A percentile compares a stretch with the other conserved stretches of the same genome.
Evolutionary conservation across 2,888 invertebrate genomes (phyloP).

Genomic region (Aphodius sticticus): DNA sequence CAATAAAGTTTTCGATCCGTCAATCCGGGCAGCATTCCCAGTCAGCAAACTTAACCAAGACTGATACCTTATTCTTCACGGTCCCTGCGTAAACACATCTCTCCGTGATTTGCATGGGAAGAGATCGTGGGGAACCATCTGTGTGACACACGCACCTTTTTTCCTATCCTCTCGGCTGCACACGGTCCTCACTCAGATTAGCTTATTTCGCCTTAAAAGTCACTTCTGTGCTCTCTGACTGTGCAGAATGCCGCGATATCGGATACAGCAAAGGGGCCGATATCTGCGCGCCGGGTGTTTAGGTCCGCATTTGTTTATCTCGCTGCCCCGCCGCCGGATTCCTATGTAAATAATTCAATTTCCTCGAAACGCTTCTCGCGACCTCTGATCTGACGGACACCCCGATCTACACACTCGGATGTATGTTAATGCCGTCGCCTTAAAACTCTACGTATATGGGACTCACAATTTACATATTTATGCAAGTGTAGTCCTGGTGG

Average conservation of each 20-base stretch:
- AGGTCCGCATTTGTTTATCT: not conserved
- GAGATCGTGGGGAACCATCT: conserved; percentile 4
- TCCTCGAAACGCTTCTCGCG: not conserved
- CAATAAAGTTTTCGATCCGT: not conserved
- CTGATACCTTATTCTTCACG: not conserved
- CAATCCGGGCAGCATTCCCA: not conserved
- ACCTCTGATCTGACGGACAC: conserved; percentile 4
- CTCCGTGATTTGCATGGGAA: not conserved
- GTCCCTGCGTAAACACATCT: not conserved
- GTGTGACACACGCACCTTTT: not conserved
- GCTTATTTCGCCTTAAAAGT: not conserved
- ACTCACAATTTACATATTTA: not conserved
- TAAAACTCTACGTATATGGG: not conserved
- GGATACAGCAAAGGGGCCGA: not conserved
- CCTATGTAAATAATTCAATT: not conserved
- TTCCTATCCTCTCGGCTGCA: not conserved
- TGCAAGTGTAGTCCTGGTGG: not conserved
- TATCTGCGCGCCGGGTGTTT: conserved; percentile 4
- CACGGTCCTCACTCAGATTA: not conserved
- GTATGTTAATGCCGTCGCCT: not conserved
- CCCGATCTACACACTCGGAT: not conserved
- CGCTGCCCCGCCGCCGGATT: not conserved
- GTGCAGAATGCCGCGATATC: not conserved
- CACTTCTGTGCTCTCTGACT: not conserved
- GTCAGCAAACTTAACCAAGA: conserved; percentile 4